Conservation (phyloP, 2,113 vertebrate species). For the Laticauda laticaudata region DNA sequence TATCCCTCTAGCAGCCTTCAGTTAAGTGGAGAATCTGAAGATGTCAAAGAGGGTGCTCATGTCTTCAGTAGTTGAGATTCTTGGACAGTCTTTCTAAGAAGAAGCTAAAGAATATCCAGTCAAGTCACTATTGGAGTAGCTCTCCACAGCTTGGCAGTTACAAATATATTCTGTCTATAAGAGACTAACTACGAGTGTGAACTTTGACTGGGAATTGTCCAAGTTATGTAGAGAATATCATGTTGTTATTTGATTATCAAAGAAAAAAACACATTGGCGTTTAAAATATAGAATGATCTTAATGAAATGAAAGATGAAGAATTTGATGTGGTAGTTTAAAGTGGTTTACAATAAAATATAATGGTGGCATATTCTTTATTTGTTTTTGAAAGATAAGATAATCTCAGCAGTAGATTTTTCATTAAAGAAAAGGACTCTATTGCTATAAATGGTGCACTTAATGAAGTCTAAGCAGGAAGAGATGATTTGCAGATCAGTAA, state of each 20-base stretch:
- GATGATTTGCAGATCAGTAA: not conserved
- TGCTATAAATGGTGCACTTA: slow-evolving; percentile 28
- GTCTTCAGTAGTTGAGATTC: slow-evolving; percentile 75
- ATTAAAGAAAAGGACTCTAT: slow-evolving; percentile 21
- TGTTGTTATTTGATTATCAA: not conserved
- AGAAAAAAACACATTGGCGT: not conserved
- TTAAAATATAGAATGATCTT: slow-evolving; percentile 21
- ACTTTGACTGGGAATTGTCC: not conserved
- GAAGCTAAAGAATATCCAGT: not conserved
- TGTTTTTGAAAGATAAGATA: slow-evolving; percentile 32
- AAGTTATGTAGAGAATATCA: not conserved
- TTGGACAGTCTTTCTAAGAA: fast-evolving
- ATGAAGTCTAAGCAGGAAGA: slow-evolving; percentile 20
- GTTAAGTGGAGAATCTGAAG: slow-evolving; percentile 78
- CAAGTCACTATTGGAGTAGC: not conserved
- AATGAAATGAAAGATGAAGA: slow-evolving; percentile 4
- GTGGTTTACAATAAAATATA: slow-evolving; percentile 32
- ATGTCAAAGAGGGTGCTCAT: slow-evolving; percentile 76
- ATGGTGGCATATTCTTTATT: slow-evolving; percentile 26
- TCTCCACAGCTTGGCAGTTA: not conserved
- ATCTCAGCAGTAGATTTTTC: slow-evolving; percentile 17
- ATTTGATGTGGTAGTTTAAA: not conserved
- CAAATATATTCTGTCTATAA: not conserved
- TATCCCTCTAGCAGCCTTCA: slow-evolving; percentile 79
- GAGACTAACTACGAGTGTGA: not conserved